Evolutionary conservation across 2,113 vertebrate species (phyloP).

Genomic region (Nycticebus coucang): DNA sequence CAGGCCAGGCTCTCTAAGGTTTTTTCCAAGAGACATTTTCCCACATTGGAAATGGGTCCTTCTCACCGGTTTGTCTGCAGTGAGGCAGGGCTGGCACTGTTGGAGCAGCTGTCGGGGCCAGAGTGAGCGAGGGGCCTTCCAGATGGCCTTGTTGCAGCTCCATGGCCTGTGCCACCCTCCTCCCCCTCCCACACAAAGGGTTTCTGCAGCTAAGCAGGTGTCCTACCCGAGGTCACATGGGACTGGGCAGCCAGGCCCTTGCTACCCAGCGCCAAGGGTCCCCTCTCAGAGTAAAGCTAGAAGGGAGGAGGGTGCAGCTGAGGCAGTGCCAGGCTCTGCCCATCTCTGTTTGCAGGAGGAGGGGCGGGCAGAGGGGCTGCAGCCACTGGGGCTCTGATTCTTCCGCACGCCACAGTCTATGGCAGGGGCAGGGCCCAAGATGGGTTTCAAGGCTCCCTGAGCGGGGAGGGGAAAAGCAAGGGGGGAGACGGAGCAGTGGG

Average conservation of each 20-base stretch:
- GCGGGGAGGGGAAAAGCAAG: no score
- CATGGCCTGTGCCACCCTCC: no score
- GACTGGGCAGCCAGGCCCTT: accelerated
- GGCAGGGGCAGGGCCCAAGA: not conserved
- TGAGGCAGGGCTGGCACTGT: accelerated
- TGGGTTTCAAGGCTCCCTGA: not conserved
- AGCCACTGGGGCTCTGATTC: not conserved
- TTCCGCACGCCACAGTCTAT: not conserved
- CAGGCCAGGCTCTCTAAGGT: not conserved
- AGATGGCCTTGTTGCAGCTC: not conserved
- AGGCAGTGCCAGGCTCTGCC: not conserved
- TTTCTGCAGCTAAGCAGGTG: no score
- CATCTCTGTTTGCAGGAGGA: not conserved
- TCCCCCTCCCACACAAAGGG: not conserved
- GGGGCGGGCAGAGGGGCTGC: not conserved
- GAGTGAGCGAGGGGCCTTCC: not conserved
- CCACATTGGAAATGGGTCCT: not conserved
- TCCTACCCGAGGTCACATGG: not conserved
- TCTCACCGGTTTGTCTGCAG: accelerated
- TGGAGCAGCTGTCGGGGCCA: not conserved
- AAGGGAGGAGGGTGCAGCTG: not conserved
- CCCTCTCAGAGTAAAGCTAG: not conserved
- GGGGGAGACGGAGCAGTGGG: not conserved
- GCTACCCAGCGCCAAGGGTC: accelerated
- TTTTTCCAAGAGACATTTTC: not conserved